phyloP scores from a whole-genome alignment of 2,113 vertebrate genomes.

The Corythornis vintsioides region DNA sequence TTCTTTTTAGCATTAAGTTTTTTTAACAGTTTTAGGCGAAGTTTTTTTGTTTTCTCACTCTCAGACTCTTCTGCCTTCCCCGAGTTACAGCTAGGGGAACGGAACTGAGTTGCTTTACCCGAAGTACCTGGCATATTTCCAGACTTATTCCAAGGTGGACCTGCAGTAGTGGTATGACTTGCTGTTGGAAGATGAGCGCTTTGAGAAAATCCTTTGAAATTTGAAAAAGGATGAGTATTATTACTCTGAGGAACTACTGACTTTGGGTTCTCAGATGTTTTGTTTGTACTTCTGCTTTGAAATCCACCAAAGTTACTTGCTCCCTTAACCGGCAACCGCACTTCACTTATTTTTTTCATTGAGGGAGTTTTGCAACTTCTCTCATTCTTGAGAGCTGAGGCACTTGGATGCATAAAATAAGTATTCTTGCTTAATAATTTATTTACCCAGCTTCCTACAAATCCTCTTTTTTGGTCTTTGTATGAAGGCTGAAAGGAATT shows the following conservation, averaged over 20 bases:
- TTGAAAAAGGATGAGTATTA: background rate
- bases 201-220: background rate
- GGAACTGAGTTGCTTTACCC: background rate
- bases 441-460: constrained; percentile 78
- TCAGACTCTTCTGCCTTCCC: constrained; percentile 9
- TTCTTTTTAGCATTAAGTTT: constrained; percentile 92
- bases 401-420: constrained; percentile 70
- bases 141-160: background rate
- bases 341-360: constrained; percentile 40
- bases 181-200: background rate
- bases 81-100: background rate
- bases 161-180: background rate
- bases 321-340: constrained; percentile 77
- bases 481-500: constrained; percentile 42
- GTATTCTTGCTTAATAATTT: constrained; percentile 75
- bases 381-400: constrained; percentile 48
- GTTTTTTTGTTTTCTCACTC: constrained; percentile 76
- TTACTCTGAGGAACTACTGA: background rate
- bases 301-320: constrained; percentile 87
- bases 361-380: constrained; percentile 27
- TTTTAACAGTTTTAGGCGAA: constrained; percentile 88
- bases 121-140: background rate
- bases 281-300: constrained; percentile 58
- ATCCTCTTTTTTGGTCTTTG: constrained; percentile 61
- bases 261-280: background rate